These are phyloP conservation scores for Erythrocebus patas DNA, from an alignment of 2,113 vertebrate genomes.

Conservation along the genomic window DNA sequence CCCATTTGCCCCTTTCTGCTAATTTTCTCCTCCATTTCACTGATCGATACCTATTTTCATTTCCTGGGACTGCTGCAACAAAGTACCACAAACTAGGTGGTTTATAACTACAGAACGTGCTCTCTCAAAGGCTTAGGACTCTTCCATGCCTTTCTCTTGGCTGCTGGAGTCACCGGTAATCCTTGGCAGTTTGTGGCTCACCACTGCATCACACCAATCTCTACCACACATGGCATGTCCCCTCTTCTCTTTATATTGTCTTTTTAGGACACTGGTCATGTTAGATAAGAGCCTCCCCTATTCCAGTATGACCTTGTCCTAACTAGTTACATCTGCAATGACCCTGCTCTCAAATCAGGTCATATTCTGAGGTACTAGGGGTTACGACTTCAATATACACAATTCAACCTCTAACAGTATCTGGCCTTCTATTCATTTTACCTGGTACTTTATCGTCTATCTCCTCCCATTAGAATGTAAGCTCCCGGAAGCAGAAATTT, in stretches of 20 bases:
- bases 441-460: neutral
- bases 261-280: neutral
- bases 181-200: neutral
- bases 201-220: accelerated
- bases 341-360: neutral
- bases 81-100: neutral
- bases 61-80: neutral
- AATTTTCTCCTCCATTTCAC: neutral
- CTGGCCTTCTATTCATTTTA: neutral
- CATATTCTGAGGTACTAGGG: neutral
- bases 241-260: neutral
- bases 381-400: neutral
- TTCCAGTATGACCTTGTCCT: neutral
- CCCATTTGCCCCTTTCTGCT: neutral
- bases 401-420: neutral
- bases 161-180: neutral
- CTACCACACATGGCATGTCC: neutral
- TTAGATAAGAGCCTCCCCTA: neutral
- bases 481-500: neutral
- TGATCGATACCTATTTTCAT: neutral
- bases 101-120: neutral
- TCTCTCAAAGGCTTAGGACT: neutral
- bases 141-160: neutral
- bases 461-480: neutral
- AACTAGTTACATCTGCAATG: neutral